These are phyloP conservation scores for Drosophila mayaguana DNA, from an alignment of 2,888 invertebrate species.

Conservation along the genomic window DNA sequence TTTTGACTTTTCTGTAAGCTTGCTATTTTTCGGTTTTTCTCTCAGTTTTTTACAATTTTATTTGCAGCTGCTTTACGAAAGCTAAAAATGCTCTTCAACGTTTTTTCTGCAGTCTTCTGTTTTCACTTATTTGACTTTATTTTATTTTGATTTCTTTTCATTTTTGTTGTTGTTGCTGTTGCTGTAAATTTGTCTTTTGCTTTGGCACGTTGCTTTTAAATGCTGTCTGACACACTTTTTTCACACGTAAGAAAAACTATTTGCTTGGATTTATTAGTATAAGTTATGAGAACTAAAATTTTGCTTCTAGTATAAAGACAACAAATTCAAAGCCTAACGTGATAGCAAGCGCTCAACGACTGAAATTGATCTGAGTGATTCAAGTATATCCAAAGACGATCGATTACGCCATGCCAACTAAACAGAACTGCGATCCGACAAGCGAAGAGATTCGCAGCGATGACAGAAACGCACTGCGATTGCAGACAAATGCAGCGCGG, in stretches of 20 bases:
- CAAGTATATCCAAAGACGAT: not conserved
- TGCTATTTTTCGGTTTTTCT: not conserved
- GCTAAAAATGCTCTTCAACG: not conserved
- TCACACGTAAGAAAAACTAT: conserved; percentile 6
- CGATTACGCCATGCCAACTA: not conserved
- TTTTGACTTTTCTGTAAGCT: conserved; percentile 14
- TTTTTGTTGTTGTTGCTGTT: not conserved
- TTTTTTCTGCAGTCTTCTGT: not conserved
- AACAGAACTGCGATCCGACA: conserved; percentile 15
- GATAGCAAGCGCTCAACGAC: conserved; percentile 3
- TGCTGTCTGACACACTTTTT: conserved; percentile 16
- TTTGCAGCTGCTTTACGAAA: not conserved
- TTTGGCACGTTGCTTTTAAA: conserved; percentile 4
- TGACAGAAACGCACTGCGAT: conserved; percentile 40
- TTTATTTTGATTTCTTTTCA: not conserved
- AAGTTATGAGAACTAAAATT: conserved; percentile 27
- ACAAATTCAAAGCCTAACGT: conserved; percentile 16
- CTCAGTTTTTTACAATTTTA: not conserved
- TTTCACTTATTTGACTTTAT: not conserved
- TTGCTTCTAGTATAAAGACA: conserved; percentile 26
- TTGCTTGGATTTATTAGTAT: not conserved
- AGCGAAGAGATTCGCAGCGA: conserved; percentile 13
- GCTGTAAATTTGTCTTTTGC: not conserved
- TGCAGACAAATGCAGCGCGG: conserved; percentile 12
- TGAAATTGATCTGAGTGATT: not conserved